Percentiles rank a stretch among this genome's conserved stretches.
Conservation (phyloP, 2,113 vertebrate species). For the Epinephelus moara region DNA sequence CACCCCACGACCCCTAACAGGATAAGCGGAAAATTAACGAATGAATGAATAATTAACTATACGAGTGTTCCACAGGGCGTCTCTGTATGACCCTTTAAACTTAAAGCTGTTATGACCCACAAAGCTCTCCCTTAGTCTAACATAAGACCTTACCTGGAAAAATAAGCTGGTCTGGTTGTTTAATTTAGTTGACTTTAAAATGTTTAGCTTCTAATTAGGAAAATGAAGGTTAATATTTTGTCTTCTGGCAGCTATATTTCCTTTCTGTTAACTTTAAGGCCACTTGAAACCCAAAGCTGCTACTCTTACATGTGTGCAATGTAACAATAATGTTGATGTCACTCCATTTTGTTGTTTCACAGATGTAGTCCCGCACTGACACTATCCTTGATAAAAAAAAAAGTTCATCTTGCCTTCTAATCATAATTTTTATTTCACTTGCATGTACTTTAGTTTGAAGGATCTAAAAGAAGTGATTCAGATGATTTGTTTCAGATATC, state of each 20-base stretch:
- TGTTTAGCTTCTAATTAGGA: conserved; percentile 11
- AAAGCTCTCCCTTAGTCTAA: background rate
- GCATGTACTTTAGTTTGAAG: conserved; percentile 1
- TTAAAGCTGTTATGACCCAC: background rate
- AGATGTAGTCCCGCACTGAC: background rate
- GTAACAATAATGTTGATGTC: conserved; percentile 7
- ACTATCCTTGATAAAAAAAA: conserved; percentile 5
- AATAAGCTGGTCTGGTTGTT: background rate
- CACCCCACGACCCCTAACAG: no score
- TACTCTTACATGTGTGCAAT: conserved; percentile 50
- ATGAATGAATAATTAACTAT: background rate
- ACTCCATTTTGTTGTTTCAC: conserved; percentile 13
- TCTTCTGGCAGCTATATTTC: conserved; percentile 41
- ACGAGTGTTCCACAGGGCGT: background rate
- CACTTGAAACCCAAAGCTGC: conserved; percentile 43
- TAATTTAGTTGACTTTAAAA: conserved; percentile 17
- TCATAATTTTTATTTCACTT: conserved; percentile 6
- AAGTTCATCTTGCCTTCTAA: background rate
- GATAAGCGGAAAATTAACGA: no score
- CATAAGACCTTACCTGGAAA: background rate
- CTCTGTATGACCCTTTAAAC: background rate
- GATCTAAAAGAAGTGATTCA: conserved; percentile 18
- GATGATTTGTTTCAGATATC: background rate
- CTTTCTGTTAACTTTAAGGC: conserved; percentile 12
- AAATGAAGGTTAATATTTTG: conserved; percentile 34